These are phyloP conservation scores for Babyrousa celebensis DNA, from an alignment of 2,797 vertebrate species.

Conservation along the genomic window DNA sequence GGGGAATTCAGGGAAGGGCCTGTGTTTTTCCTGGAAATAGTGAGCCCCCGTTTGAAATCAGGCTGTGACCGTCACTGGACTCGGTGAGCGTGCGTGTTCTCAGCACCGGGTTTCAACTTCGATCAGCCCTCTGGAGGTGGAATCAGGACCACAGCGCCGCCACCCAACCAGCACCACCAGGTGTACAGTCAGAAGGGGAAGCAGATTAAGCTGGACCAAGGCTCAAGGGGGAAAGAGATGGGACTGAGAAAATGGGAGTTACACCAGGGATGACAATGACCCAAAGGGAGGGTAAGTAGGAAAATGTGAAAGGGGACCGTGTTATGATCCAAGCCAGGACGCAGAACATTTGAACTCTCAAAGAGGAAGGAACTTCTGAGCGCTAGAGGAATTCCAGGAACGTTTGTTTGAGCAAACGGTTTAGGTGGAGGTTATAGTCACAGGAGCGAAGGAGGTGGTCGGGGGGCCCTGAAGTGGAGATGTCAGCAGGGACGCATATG, in stretches of 20 bases:
- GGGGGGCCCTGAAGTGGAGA: neutral
- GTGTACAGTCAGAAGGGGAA: neutral
- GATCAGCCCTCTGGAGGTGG: neutral
- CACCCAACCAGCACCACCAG: neutral
- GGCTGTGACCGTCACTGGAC: fast-evolving
- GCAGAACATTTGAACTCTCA: neutral
- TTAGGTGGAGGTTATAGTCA: conserved; percentile 13
- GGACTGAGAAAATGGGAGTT: neutral
- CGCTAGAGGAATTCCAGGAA: neutral
- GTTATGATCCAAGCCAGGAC: neutral
- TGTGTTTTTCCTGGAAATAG: neutral
- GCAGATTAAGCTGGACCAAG: neutral
- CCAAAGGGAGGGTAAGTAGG: neutral
- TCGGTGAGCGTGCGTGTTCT: neutral
- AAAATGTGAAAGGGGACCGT: neutral
- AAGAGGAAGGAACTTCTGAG: neutral
- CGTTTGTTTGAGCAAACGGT: neutral
- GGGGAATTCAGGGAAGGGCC: neutral
- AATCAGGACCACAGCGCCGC: fast-evolving
- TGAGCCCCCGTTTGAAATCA: neutral
- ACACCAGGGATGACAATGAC: neutral
- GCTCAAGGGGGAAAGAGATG: neutral
- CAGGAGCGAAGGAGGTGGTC: neutral
- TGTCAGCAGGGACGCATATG: neutral
- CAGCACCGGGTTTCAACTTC: neutral